Evolutionary conservation across 30 jellyfish, hydroid and myxozoan species (phyloP), one percentile per base, ranked within the genome.

Genomic region (Turritopsis rubra): DNA sequence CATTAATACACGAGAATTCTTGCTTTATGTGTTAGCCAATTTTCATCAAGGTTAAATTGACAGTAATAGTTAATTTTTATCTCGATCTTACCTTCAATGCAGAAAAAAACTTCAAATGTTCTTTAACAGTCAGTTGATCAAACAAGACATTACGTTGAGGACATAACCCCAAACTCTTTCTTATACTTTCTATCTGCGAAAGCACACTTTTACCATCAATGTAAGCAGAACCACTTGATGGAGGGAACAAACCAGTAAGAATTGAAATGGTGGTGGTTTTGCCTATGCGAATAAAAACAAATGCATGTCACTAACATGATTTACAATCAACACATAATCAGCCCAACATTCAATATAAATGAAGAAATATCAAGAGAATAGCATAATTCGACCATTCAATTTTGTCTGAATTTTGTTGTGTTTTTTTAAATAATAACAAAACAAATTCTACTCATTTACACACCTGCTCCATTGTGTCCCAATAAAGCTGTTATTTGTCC

Each of bases 381-480:
- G n/a, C n/a, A n/a, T n/a, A n/a, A n/a, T n/a, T n/a, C n/a, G n/a
- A n/a, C n/a, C n/a, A n/a, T n/a, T n/a, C n/a, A n/a, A n/a, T n/a
- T n/a, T n/a, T n/a, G n/a, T n/a, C n/a, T n/a, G n/a, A n/a, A n/a
- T n/a, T n/a, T n/a, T n/a, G n/a, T n/a, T n/a, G n/a, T n/a, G n/a
- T n/a, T n/a, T n/a, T n/a, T n/a, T n/a, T n/a, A n/a, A n/a, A n/a
- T n/a, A n/a, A n/a, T n/a, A n/a, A n/a, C n/a, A n/a, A n/a, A n/a
- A n/a, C n/a, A n/a, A n/a, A n/a, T n/a, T n/a, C n/a, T n/a, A n/a
- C n/a, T n/a, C n/a, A n/a, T n/a, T n/a, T n/a, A n/a, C 13, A 22
- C 87, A 92, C 98, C 98, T 5, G 98, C 98, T 7, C 98, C 98
- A 85, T 92, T 92, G 87, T 92, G 98, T 72, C 98, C 98, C 22